phyloP scores from a whole-genome alignment of 2,113 vertebrate species.

The Trogon surrucura region DNA sequence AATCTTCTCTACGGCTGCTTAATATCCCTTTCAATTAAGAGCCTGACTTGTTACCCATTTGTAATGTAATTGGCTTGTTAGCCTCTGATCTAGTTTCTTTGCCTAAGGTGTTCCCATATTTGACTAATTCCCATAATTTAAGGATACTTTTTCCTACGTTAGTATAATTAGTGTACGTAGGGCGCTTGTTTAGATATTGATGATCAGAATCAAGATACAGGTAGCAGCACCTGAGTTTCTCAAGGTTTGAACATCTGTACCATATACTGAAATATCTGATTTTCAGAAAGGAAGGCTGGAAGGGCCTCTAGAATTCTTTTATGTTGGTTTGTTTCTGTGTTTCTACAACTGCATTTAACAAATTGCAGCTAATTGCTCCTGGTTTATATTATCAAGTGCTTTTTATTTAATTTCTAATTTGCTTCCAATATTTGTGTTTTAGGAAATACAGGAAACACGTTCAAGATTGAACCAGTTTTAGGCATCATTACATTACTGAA shows the following conservation, averaged over 20 bases:
- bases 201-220: background rate
- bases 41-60: conserved; percentile 35
- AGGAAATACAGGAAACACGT: conserved; percentile 93
- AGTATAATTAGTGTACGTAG: background rate
- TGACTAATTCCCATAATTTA: conserved; percentile 34
- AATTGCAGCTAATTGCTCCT: background rate
- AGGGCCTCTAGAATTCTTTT: background rate
- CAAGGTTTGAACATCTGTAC: background rate
- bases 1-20: conserved; percentile 27
- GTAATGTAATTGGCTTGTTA: conserved; percentile 55
- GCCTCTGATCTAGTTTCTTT: conserved; percentile 53
- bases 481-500: conserved; percentile 90
- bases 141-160: background rate
- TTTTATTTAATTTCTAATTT: conserved; percentile 41
- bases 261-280: background rate
- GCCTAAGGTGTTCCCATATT: conserved; percentile 50
- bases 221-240: background rate
- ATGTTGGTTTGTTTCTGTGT: fast-evolving
- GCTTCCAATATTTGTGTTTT: conserved; percentile 60
- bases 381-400: background rate
- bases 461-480: conserved; percentile 91
- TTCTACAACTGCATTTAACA: background rate
- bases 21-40: conserved; percentile 47
- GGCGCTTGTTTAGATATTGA: background rate
- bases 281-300: background rate